Evolutionary conservation across 2,888 invertebrate species (phyloP).

Genomic region (Hirtodrosophila confusa): DNA sequence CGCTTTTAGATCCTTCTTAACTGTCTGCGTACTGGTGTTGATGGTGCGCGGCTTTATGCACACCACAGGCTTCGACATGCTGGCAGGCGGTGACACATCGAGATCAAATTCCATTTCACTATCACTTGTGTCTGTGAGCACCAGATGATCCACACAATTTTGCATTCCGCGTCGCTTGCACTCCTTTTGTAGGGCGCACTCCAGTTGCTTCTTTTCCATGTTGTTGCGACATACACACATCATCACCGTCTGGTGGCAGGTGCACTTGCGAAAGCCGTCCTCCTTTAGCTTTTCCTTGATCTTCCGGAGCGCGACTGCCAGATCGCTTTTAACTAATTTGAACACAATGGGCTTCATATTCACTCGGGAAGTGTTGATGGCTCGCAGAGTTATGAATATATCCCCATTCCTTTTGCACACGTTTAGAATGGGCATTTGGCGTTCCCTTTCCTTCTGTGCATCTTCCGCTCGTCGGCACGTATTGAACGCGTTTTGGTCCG

Average conservation of each 20-base stretch:
- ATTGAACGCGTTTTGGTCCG: slow-evolving; percentile 57
- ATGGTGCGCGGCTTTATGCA: slow-evolving; percentile 84
- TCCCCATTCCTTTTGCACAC: slow-evolving; percentile 88
- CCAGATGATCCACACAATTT: slow-evolving; percentile 67
- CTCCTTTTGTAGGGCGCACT: slow-evolving; percentile 85
- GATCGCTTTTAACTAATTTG: slow-evolving; percentile 87
- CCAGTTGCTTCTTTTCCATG: slow-evolving; percentile 84
- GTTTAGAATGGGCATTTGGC: slow-evolving; percentile 86
- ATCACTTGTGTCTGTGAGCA: slow-evolving; percentile 81
- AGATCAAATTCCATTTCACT: slow-evolving; percentile 88
- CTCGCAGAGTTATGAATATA: slow-evolving; percentile 86
- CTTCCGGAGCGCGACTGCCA: slow-evolving; percentile 84
- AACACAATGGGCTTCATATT: slow-evolving; percentile 87
- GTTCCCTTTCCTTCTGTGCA: slow-evolving; percentile 32
- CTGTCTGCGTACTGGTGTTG: slow-evolving; percentile 87
- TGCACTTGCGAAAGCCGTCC: slow-evolving; percentile 86
- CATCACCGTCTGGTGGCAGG: slow-evolving; percentile 85
- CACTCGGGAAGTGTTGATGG: slow-evolving; percentile 10
- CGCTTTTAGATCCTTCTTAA: slow-evolving; percentile 84
- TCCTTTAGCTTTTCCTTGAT: slow-evolving; percentile 86
- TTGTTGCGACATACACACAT: slow-evolving; percentile 77
- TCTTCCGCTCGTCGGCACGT: slow-evolving; percentile 81
- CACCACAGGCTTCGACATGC: slow-evolving; percentile 86
- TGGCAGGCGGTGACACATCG: slow-evolving; percentile 89
- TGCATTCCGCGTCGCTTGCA: slow-evolving; percentile 64